Percentiles rank a stretch among this genome's conserved stretches.
These are phyloP conservation scores for Phenganax stokvisi DNA, from an alignment of 92 coral and sea anemone species.

Conservation along the genomic window DNA sequence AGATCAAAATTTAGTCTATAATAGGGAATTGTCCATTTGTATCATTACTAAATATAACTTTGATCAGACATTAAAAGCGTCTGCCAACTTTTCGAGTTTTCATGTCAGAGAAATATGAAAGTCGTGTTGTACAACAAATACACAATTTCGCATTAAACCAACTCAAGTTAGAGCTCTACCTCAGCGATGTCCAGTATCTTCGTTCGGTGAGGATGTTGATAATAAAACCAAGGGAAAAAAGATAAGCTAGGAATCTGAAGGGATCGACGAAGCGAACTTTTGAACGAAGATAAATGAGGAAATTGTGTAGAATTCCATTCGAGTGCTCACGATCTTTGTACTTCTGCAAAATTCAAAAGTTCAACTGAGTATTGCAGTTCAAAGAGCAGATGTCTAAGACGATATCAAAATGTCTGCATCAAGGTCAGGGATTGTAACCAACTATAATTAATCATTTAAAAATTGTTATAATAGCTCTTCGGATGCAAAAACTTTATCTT, in stretches of 20 bases:
- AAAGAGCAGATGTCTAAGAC: no score
- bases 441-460: no score
- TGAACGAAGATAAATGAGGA: slow-evolving; percentile 70
- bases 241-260: slow-evolving; percentile 51
- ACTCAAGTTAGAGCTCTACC: neutral
- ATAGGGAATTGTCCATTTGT: no score
- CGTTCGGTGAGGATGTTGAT: slow-evolving; percentile 29
- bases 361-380: no score
- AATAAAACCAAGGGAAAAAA: slow-evolving; percentile 54
- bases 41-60: no score
- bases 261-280: slow-evolving; percentile 66
- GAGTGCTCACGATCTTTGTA: slow-evolving; percentile 66
- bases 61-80: no score
- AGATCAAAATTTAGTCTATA: no score
- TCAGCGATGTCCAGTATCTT: neutral
- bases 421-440: no score
- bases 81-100: no score
- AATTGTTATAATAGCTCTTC: no score
- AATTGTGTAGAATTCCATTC: slow-evolving; percentile 57
- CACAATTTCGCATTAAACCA: neutral
- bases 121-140: neutral
- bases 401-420: no score
- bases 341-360: slow-evolving; percentile 42
- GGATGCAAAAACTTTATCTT: no score
- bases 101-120: neutral